Base-by-base conservation (phyloP, 37 sponge, comb jelly and placozoan species). In the Ephydatia muelleri region DNA sequence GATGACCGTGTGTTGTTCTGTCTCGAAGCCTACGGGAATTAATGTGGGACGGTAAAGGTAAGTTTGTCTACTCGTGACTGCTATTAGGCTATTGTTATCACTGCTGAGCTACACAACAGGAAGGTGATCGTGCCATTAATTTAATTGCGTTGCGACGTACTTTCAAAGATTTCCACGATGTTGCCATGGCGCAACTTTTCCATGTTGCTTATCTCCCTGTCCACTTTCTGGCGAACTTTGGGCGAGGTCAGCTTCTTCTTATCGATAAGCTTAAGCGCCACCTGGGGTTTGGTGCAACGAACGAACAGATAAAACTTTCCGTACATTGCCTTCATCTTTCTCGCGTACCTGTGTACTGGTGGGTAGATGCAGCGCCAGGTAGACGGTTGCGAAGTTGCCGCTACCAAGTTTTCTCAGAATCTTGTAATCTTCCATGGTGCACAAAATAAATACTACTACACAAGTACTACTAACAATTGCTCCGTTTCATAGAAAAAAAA, bases 321-420 rank as follows among this genome's bases (percentile, higher is more conserved):
- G 6, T 43, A 43, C 6, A 9, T 43, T 43, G 43, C 6, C 6
- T 43, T 43, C 6, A 6, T 14, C 16, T 30, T 37, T 3, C 28
- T 25, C 9, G 14, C 82, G 5, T 68, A 69, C 82, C 83, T 68
- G 73, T 72, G 47, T 76, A 12, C 79, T 67, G 22, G 89, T 83
- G 8, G 70, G 31, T 4, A 28, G 37, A 69, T 89, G 80, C 25
- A 38, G 34, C 0, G 89, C 89, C 5, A 84, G 72, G 80, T 83
- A 74, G 26, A 89, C 89, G 29, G 78, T 89, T n/a, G 85, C 89
- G 33, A 79, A 84, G 68, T 84, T 84, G 67, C 89, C 89, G 49
- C 80, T 84, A 5, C 89, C 89, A 30, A 89, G 70, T 37, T 78
- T 89, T 26, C 40, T 4, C 25, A 80, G 49, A 0, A 74, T 37